Evolutionary conservation across 2,797 vertebrate species (phyloP).

Genomic region (Odontamblyopus lacepedii): DNA sequence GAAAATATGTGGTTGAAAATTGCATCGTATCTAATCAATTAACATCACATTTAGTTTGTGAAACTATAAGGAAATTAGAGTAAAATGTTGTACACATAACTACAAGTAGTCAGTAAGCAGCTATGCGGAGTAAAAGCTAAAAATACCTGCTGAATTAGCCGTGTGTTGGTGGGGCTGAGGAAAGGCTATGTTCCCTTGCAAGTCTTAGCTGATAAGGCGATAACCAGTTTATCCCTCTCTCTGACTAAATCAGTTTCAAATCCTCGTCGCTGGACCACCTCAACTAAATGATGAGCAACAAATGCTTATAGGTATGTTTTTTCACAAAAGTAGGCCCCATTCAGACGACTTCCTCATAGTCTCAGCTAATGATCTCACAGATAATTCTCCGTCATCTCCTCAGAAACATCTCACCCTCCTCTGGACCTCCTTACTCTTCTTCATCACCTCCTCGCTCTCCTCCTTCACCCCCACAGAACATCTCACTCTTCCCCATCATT

Average conservation of each 20-base stretch:
- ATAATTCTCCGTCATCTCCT: neutral
- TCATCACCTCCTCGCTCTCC: neutral
- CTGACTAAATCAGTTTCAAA: constrained; percentile 69
- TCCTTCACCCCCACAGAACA: too few species aligned
- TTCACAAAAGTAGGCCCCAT: neutral
- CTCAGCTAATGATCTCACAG: neutral
- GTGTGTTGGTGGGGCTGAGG: constrained; percentile 40
- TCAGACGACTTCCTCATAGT: neutral
- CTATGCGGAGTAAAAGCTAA: constrained; percentile 59
- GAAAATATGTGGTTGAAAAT: neutral
- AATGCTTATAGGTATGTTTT: neutral
- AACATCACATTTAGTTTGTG: too few species aligned
- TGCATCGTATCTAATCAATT: too few species aligned
- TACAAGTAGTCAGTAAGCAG: constrained; percentile 13
- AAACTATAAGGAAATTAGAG: neutral
- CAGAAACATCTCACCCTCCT: neutral
- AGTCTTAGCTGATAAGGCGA: constrained; percentile 72
- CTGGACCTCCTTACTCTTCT: too few species aligned
- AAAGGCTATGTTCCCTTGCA: constrained; percentile 42
- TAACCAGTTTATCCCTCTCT: constrained; percentile 68
- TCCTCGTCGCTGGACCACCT: constrained; percentile 37
- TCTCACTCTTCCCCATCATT: too few species aligned
- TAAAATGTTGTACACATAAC: neutral
- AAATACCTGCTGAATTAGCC: constrained; percentile 55
- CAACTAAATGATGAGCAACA: neutral